Conservation (phyloP, 2,113 vertebrate species). For the Sinocyclocheilus rhinocerous region DNA sequence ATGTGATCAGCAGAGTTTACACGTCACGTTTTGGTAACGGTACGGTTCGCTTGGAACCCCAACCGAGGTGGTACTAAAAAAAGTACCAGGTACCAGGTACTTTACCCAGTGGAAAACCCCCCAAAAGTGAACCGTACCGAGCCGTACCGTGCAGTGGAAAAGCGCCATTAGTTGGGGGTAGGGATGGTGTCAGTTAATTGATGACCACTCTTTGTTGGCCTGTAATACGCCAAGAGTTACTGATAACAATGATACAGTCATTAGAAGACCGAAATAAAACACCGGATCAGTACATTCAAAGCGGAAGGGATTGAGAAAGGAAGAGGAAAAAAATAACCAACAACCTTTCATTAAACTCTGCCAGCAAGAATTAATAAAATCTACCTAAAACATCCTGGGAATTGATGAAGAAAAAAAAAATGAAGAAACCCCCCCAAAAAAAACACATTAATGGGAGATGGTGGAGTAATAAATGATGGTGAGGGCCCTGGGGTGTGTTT, state of each 20-base stretch:
- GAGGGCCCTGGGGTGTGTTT: conserved; percentile 57
- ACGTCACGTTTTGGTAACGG: too few relatives aligned
- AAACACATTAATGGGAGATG: conserved; percentile 54
- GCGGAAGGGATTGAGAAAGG: conserved; percentile 6
- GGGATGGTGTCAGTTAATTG: conserved; percentile 19
- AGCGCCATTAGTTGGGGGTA: background rate
- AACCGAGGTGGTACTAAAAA: too few relatives aligned
- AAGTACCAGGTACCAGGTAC: too few relatives aligned
- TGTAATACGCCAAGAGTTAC: conserved; percentile 48
- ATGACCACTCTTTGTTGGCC: conserved; percentile 50
- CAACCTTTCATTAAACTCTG: conserved; percentile 62
- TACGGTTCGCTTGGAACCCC: too few relatives aligned
- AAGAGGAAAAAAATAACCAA: conserved; percentile 12
- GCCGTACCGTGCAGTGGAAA: too few relatives aligned
- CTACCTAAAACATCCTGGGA: conserved; percentile 63
- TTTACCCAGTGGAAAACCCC: too few relatives aligned
- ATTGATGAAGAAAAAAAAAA: conserved; percentile 43
- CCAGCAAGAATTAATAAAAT: conserved; percentile 64
- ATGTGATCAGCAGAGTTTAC: too few relatives aligned
- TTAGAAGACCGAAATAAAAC: conserved; percentile 52
- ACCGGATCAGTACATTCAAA: conserved; percentile 40
- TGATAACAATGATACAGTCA: conserved; percentile 56
- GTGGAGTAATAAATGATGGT: conserved; percentile 59
- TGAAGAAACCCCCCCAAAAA: conserved; percentile 28
- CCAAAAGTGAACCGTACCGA: too few relatives aligned